These are phyloP conservation scores for Phrynocephalus guinanensis DNA, from an alignment of 2,797 vertebrate genomes.

Conservation along the genomic window DNA sequence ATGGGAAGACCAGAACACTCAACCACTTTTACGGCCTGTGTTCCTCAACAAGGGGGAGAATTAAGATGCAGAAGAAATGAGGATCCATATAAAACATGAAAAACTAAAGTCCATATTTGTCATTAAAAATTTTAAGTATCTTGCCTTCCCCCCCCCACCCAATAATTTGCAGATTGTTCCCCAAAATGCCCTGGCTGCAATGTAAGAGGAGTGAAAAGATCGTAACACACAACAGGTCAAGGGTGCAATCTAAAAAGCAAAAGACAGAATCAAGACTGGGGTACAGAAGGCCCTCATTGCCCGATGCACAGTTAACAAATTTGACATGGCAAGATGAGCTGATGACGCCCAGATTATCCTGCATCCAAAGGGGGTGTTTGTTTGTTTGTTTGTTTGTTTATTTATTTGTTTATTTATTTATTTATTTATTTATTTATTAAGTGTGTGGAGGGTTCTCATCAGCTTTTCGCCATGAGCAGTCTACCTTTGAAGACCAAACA, in stretches of 20 bases:
- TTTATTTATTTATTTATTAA: too few species aligned
- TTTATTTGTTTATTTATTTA: too few species aligned
- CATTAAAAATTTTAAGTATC: background rate
- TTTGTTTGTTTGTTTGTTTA: too few species aligned
- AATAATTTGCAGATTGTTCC: background rate
- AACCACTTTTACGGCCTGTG: background rate
- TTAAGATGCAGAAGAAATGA: background rate
- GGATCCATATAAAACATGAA: background rate
- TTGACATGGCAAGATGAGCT: too few species aligned
- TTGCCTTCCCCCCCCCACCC: too few species aligned
- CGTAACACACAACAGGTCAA: too few species aligned
- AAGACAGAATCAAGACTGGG: background rate
- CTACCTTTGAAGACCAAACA: background rate
- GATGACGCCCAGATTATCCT: background rate
- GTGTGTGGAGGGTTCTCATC: background rate
- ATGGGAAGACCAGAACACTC: background rate
- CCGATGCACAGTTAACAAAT: background rate
- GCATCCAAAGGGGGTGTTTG: background rate
- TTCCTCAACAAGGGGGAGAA: background rate
- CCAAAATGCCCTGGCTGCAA: background rate
- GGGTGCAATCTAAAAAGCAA: background rate
- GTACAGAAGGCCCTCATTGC: background rate
- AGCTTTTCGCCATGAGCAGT: too few species aligned
- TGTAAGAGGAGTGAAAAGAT: background rate
- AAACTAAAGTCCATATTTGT: background rate